Percentiles rank a stretch among this genome's conserved stretches.
Conservation (phyloP, 1,140 invertebrate genomes). For the Sitophilus oryzae region DNA sequence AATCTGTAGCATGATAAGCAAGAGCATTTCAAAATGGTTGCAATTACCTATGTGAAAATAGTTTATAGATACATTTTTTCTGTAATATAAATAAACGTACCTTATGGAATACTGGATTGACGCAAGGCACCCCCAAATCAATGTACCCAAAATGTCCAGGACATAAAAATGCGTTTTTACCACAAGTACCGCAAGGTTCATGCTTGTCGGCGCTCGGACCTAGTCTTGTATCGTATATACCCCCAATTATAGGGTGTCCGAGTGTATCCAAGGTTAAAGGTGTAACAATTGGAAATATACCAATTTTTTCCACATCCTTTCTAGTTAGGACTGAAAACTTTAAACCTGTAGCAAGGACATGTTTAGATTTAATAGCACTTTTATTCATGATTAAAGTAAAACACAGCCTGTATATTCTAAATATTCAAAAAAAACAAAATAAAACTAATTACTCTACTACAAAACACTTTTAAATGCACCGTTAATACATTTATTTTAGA, state of each 20-base stretch:
- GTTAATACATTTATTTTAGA: no score
- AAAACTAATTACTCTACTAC: not conserved
- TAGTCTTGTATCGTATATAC: conserved; percentile 78
- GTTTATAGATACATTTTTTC: not conserved
- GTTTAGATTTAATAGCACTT: no score
- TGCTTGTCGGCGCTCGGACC: conserved; percentile 56
- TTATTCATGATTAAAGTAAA: no score
- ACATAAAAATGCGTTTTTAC: conserved; percentile 62
- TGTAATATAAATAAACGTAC: conserved; percentile 30
- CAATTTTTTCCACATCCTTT: conserved; percentile 81
- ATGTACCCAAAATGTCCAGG: conserved; percentile 95
- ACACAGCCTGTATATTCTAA: conserved; percentile 5
- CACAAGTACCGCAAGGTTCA: conserved; percentile 80
- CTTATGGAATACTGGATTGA: conserved; percentile 88
- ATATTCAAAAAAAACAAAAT: not conserved
- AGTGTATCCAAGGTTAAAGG: conserved; percentile 78
- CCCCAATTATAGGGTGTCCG: conserved; percentile 73
- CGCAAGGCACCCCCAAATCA: conserved; percentile 80
- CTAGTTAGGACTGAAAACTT: conserved; percentile 65
- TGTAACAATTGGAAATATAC: conserved; percentile 80
- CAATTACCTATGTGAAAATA: conserved; percentile 50
- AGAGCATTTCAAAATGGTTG: conserved; percentile 58
- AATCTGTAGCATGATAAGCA: conserved; percentile 67
- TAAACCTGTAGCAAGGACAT: conserved; percentile 3
- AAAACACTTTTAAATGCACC: no score